These are phyloP conservation scores for Drosophila macrospina DNA, from an alignment of 2,888 invertebrate genomes.

Conservation along the genomic window DNA sequence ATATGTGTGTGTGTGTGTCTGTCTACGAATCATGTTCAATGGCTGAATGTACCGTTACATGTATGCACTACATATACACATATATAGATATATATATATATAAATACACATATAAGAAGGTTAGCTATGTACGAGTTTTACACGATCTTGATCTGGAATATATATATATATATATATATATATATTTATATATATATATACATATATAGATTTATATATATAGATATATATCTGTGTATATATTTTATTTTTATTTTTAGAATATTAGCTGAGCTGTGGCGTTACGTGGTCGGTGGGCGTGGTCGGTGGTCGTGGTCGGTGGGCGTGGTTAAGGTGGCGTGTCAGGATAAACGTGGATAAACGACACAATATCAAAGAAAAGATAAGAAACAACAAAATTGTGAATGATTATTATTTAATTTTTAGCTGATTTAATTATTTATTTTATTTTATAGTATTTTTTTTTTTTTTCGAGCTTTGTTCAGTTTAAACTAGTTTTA, in stretches of 20 bases:
- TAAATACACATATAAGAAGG: background rate
- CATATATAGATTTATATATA: background rate
- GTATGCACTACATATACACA: constrained; percentile 6
- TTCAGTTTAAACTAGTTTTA: background rate
- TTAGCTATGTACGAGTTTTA: background rate
- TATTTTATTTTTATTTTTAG: constrained; percentile 18
- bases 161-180: constrained; percentile 1
- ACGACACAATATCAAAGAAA: constrained; percentile 58
- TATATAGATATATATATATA: background rate
- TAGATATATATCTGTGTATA: background rate
- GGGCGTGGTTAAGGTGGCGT: constrained; percentile 39
- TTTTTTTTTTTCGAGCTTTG: constrained; percentile 2
- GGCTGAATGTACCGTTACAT: constrained; percentile 24
- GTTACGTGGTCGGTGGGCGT: constrained; percentile 46
- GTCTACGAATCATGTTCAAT: constrained; percentile 42
- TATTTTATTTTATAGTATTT: too few species aligned
- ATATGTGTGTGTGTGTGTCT: constrained; percentile 26
- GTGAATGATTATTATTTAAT: constrained; percentile 52
- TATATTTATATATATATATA: background rate
- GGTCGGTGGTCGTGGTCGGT: constrained; percentile 39
- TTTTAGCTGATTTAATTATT: constrained; percentile 19
- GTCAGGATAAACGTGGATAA: constrained; percentile 48
- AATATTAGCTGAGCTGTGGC: constrained; percentile 56
- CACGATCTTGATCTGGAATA: constrained; percentile 13
- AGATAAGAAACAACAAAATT: constrained; percentile 54